phyloP scores from a whole-genome alignment of 2,797 vertebrate species.

The Philypnodon macrostomus region DNA sequence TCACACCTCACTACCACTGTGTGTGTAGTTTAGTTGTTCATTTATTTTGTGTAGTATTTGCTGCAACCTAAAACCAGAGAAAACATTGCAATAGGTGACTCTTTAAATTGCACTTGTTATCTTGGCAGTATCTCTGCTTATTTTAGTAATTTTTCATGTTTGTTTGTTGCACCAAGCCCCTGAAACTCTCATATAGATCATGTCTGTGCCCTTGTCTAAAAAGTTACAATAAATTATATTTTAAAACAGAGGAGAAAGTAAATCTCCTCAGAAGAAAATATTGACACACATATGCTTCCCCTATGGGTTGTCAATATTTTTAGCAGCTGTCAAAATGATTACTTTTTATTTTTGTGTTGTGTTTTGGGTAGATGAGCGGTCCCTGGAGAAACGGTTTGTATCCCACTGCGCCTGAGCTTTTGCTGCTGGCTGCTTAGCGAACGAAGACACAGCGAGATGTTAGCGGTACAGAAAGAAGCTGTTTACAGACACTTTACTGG shows the following conservation, averaged over 20 bases:
- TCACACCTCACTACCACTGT: too few species aligned
- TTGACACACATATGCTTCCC: slow-evolving; percentile 49
- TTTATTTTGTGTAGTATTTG: neutral
- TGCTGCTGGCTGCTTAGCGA: slow-evolving; percentile 55
- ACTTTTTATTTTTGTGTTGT: slow-evolving; percentile 49
- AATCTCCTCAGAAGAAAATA: slow-evolving; percentile 52
- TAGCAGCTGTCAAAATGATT: slow-evolving; percentile 63
- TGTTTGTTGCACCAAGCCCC: neutral
- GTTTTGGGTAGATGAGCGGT: slow-evolving; percentile 56
- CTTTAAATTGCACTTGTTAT: neutral
- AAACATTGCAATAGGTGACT: neutral
- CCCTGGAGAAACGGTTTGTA: slow-evolving; percentile 62
- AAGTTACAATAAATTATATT: slow-evolving; percentile 36
- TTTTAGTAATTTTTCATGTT: neutral
- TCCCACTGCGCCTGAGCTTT: slow-evolving; percentile 49
- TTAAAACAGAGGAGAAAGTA: slow-evolving; percentile 28
- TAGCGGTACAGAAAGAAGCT: slow-evolving; percentile 41
- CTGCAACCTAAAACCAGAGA: slow-evolving; percentile 1
- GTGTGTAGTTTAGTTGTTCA: too few species aligned
- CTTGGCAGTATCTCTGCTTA: neutral
- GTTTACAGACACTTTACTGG: slow-evolving; percentile 46
- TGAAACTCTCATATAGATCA: neutral
- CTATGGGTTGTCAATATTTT: slow-evolving; percentile 57
- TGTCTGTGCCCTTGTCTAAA: slow-evolving; percentile 12
- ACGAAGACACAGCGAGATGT: slow-evolving; percentile 37